Base-by-base conservation (phyloP, 1,140 invertebrate species). In the Leptestheria dahalacensis region DNA sequence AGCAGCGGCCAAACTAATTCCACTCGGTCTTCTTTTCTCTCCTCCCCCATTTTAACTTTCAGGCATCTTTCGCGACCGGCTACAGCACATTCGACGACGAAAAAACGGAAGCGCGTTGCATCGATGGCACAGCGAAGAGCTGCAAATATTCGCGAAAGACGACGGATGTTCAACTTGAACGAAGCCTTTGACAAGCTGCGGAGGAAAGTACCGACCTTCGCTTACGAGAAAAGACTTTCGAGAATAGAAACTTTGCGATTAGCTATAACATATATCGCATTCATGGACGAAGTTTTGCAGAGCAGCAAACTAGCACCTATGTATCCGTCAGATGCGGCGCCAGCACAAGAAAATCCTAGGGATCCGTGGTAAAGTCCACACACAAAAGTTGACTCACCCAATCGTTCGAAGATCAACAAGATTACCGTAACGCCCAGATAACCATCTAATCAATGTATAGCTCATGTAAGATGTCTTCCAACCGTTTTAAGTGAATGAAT, bases 251-350 rank as follows among this genome's bases (percentile, higher is more conserved):
- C 96, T 0, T 75, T 99, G 1, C 81, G 94, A 0, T 73, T 99
- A 65, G 95, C 96, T 9, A 98, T 98, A 64, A 97, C 94, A 10
- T 99, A 99, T 72, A 99, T 99, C 64, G 86, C 88, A 33, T 93
- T 99, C 70, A 94, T 99, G 84, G 82, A 86, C 52, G 92, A 97
- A 69, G 73, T 97, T 28, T 21, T 55, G 20, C 53, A 33, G 20
- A 55, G n/a, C n/a, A 28, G 15, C 33, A 41, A 41, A 41, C 6
- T 41, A 9, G 15, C 33, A 6, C 33, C 33, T 9, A 6, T 41
- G 15, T 41, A 41, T 41, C 33, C 33, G 6, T 9, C 33, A 41
- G 33, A 41, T 41, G 15, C 33, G 33, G 33, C 33, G 15, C 33
- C 15, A 9, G 6, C 33, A 41, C n/a, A n/a, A n/a, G n/a, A n/a